These are phyloP conservation scores for Pseudonaja textilis DNA, from an alignment of 2,113 vertebrate species.

Conservation along the genomic window DNA sequence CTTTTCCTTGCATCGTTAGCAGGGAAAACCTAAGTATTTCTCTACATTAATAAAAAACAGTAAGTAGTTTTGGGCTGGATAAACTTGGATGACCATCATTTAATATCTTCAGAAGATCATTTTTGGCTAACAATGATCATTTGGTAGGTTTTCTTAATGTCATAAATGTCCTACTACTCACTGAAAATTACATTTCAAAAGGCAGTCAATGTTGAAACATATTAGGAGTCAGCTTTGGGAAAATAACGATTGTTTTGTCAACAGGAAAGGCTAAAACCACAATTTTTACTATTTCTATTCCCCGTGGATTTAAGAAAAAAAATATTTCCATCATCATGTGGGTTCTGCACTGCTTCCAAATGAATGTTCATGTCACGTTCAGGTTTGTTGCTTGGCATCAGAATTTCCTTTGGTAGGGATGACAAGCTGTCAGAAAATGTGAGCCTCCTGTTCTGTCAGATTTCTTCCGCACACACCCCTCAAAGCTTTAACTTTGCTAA, in stretches of 20 bases:
- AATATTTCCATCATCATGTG: slow-evolving; percentile 10
- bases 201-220: slow-evolving; percentile 5
- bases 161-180: not conserved
- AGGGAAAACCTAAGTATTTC: not conserved
- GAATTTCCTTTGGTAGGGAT: slow-evolving; percentile 21
- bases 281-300: slow-evolving; percentile 27
- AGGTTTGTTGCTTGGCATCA: slow-evolving; percentile 8
- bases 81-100: not conserved
- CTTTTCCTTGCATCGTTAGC: not conserved
- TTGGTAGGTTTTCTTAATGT: not conserved
- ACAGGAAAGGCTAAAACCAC: not conserved
- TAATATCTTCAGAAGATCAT: not conserved
- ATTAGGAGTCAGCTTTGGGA: not conserved
- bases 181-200: slow-evolving; percentile 9
- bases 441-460: slow-evolving; percentile 18
- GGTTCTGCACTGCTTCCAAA: not conserved
- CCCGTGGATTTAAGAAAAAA: not conserved
- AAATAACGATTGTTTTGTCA: slow-evolving; percentile 12
- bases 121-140: not conserved
- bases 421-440: slow-evolving; percentile 27
- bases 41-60: not conserved
- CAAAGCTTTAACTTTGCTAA: slow-evolving; percentile 7
- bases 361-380: slow-evolving; percentile 26
- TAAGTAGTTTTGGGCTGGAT: not conserved
- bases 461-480: not conserved